Evolutionary conservation across 2,888 invertebrate species (phyloP).

Genomic region (Chrysomela aeneicollis): DNA sequence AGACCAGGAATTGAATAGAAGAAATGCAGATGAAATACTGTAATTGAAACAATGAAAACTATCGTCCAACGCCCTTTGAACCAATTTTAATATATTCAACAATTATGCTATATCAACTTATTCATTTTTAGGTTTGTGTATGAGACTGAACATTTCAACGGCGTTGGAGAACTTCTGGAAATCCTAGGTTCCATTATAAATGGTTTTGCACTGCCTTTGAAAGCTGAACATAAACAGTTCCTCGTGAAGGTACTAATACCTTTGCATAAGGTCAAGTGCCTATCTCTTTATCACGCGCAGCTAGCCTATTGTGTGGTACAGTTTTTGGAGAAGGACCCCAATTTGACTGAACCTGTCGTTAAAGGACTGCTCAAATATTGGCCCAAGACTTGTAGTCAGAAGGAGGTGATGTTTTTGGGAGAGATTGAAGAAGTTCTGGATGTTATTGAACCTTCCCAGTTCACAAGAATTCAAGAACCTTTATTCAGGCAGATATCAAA

Average conservation of each 20-base stretch:
- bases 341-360: slow-evolving; percentile 93
- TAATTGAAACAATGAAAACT: too few relatives aligned
- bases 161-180: slow-evolving; percentile 95
- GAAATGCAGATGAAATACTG: too few relatives aligned
- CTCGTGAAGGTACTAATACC: slow-evolving; percentile 77
- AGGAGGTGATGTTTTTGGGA: slow-evolving; percentile 99
- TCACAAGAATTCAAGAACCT: slow-evolving; percentile 97
- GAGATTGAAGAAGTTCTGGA: slow-evolving; percentile 99
- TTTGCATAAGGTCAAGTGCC: slow-evolving; percentile 69
- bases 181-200: slow-evolving; percentile 98
- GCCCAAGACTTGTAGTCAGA: slow-evolving; percentile 99
- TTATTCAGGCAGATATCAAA: slow-evolving; percentile 98
- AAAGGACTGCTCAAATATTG: slow-evolving; percentile 94
- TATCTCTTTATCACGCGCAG: slow-evolving; percentile 97
- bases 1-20: too few relatives aligned
- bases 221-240: slow-evolving; percentile 98
- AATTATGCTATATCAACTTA: too few relatives aligned
- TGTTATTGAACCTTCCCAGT: slow-evolving; percentile 99
- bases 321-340: slow-evolving; percentile 93
- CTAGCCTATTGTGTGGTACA: slow-evolving; percentile 99
- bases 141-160: slow-evolving; percentile 98
- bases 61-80: too few relatives aligned
- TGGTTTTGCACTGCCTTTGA: slow-evolving; percentile 97
- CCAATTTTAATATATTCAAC: too few relatives aligned
- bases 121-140: slow-evolving; percentile 90